Evolutionary conservation across 2,797 vertebrate genomes (phyloP).

Genomic region (Paguma larvata): DNA sequence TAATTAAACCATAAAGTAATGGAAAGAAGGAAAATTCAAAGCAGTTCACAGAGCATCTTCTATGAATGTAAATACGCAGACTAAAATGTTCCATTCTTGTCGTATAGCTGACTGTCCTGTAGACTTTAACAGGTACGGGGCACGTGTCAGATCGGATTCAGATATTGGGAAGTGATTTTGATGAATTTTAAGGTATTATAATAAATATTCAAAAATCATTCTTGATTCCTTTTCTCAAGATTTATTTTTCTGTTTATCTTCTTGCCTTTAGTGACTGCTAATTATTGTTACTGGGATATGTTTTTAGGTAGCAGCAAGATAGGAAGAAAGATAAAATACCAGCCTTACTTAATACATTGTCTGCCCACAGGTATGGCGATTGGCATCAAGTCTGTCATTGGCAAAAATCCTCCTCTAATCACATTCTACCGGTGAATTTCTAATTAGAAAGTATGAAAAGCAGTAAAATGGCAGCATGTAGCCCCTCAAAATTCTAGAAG

Average conservation of each 20-base stretch:
- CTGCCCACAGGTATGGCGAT: not conserved
- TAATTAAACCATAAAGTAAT: constrained; percentile 40
- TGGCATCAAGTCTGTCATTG: not conserved
- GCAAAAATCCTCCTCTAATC: not conserved
- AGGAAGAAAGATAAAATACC: not conserved
- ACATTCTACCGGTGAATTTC: not conserved
- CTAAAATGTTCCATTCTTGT: not conserved
- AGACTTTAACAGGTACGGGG: not conserved
- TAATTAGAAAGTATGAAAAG: not conserved
- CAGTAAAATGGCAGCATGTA: not conserved
- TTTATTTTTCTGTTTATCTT: constrained; percentile 28
- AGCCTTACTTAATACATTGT: not conserved
- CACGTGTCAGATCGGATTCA: not conserved
- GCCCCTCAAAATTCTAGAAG: not conserved
- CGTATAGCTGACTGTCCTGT: not conserved
- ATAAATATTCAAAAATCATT: constrained; percentile 30
- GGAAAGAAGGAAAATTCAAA: constrained; percentile 28
- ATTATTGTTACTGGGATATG: not conserved
- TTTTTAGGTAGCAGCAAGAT: not conserved
- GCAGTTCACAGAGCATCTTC: not conserved
- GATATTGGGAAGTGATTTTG: not conserved
- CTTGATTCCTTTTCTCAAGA: not conserved
- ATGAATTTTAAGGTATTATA: not conserved
- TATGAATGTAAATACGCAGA: not conserved
- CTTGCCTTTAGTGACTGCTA: not conserved